Conservation (phyloP, 2,797 vertebrate genomes). For the Oryzias sinensis region DNA sequence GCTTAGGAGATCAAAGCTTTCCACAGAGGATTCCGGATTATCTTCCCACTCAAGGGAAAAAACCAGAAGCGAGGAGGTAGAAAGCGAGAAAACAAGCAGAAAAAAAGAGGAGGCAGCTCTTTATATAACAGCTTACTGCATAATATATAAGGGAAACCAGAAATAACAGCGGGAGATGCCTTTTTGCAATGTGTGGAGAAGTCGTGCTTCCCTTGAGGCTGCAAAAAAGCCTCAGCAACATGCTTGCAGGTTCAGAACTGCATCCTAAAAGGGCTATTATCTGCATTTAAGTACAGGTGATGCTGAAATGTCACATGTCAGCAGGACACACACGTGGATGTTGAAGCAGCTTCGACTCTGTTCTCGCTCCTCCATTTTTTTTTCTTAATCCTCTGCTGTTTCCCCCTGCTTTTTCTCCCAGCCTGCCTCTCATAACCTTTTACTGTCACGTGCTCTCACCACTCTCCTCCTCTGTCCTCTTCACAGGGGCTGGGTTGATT, state of each 20-base stretch:
- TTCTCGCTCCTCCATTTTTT: background rate
- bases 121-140: constrained; percentile 70
- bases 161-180: constrained; percentile 61
- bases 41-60: constrained; percentile 62
- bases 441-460: constrained; percentile 1
- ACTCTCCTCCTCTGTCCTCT: constrained; percentile 1
- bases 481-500: constrained; percentile 28
- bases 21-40: constrained; percentile 58
- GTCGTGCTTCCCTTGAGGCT: constrained; percentile 42
- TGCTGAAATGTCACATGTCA: constrained; percentile 19
- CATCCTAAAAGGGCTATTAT: constrained; percentile 21
- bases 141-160: constrained; percentile 64
- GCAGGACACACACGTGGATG: constrained; percentile 6
- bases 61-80: constrained; percentile 54
- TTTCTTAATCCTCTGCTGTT: background rate
- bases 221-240: constrained; percentile 31
- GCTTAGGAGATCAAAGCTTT: constrained; percentile 59
- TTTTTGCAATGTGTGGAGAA: constrained; percentile 43
- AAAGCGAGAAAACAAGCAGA: constrained; percentile 13
- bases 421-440: background rate
- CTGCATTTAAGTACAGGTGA: constrained; percentile 11
- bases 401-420: constrained; percentile 1
- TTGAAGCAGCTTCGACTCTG: background rate
- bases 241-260: constrained; percentile 7
- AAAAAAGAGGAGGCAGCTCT: constrained; percentile 37